Percentiles rank a stretch among this genome's conserved stretches.
Conservation (phyloP, 1,140 invertebrate species). For the Drosophila mojavensis region DNA sequence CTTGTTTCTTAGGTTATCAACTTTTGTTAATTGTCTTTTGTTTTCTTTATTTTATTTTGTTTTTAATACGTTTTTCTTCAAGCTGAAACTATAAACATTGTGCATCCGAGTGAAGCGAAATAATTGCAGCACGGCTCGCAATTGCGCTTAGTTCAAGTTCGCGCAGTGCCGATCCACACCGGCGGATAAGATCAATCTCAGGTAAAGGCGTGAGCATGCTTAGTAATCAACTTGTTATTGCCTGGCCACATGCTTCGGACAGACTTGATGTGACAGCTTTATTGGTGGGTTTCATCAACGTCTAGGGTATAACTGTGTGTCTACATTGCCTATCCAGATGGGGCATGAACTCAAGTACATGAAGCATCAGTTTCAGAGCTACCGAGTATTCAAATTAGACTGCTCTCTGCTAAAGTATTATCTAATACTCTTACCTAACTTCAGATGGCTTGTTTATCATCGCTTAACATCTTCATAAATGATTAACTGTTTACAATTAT, state of each 20-base stretch:
- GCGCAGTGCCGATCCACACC: slow-evolving; percentile 36
- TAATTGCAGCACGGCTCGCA: slow-evolving; percentile 29
- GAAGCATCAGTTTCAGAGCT: not conserved
- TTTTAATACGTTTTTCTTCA: slow-evolving; percentile 20
- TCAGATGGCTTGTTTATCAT: too few relatives aligned
- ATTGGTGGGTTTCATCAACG: slow-evolving; percentile 9
- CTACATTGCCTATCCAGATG: not conserved
- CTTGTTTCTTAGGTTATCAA: slow-evolving; percentile 19
- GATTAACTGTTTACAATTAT: not conserved
- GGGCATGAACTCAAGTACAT: slow-evolving; percentile 2
- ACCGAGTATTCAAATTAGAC: slow-evolving; percentile 6
- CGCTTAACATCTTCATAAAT: not conserved
- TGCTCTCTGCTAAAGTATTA: not conserved
- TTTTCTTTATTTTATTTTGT: slow-evolving; percentile 14
- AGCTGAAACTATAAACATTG: slow-evolving; percentile 41
- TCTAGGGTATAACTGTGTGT: not conserved
- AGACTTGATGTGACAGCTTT: slow-evolving; percentile 12
- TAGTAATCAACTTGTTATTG: slow-evolving; percentile 15
- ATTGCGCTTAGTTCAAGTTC: slow-evolving; percentile 60
- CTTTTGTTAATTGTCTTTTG: slow-evolving; percentile 18
- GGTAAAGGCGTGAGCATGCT: slow-evolving; percentile 20
- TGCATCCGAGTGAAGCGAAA: slow-evolving; percentile 47
- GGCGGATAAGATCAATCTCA: slow-evolving; percentile 16
- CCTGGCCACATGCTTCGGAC: not conserved
- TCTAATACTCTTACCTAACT: not conserved